Evolutionary conservation across 2,113 vertebrate species (phyloP).

Genomic region (Prietella phreatophila): DNA sequence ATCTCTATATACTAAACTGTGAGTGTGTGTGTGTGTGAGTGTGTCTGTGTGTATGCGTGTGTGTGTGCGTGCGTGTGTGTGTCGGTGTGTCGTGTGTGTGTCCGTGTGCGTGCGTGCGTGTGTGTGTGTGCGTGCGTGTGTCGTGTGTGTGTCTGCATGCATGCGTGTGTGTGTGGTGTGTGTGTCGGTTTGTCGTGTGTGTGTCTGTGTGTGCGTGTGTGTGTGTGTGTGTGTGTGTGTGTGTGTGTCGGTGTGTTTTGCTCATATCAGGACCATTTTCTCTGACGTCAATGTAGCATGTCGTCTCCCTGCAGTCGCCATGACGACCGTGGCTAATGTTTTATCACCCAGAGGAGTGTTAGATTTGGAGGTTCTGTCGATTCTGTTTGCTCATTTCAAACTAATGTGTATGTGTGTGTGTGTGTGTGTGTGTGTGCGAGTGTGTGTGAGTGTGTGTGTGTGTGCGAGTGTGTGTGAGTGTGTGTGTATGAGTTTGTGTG

Average conservation of each 20-base stretch:
- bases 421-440: slow-evolving; percentile 43
- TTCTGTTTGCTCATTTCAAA: slow-evolving; percentile 65
- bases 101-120: not conserved
- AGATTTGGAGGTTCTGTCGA: slow-evolving; percentile 70
- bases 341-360: slow-evolving; percentile 73
- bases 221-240: slow-evolving; percentile 1
- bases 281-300: slow-evolving; percentile 64
- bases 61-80: not conserved
- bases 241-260: not conserved
- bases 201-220: not conserved
- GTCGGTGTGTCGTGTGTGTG: not conserved
- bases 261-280: slow-evolving; percentile 44
- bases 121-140: not conserved
- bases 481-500: too few species aligned
- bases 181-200: not conserved
- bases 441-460: slow-evolving; percentile 45
- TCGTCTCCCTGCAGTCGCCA: slow-evolving; percentile 70
- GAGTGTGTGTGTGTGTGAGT: not conserved
- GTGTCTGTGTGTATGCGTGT: not conserved
- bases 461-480: too few species aligned
- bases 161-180: too few species aligned
- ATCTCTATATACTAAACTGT: not conserved
- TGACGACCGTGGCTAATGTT: slow-evolving; percentile 73
- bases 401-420: slow-evolving; percentile 51
- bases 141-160: too few species aligned